Evolutionary conservation across 2,888 invertebrate species (phyloP).

Genomic region (Drosophila limbata): DNA sequence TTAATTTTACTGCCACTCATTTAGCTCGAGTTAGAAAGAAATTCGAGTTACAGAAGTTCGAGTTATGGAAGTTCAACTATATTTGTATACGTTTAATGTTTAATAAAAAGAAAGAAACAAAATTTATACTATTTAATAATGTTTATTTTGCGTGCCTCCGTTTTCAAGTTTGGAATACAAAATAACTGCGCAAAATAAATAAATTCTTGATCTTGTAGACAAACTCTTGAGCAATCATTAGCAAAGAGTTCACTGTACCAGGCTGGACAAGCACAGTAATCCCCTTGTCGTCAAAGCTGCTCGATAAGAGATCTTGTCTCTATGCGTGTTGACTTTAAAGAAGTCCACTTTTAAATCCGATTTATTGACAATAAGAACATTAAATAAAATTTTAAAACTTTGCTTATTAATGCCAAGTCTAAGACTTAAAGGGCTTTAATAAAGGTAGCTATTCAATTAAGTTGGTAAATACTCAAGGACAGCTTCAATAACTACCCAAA

Average conservation of each 20-base stretch:
- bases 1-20: too few species aligned
- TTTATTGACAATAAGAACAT: neutral
- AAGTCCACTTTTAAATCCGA: neutral
- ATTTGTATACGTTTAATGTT: too few species aligned
- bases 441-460: neutral
- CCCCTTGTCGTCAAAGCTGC: neutral
- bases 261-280: neutral
- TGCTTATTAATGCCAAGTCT: too few species aligned
- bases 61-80: too few species aligned
- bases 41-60: too few species aligned
- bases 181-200: neutral
- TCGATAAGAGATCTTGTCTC: neutral
- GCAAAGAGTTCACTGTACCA: constrained; percentile 3
- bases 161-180: neutral
- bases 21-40: too few species aligned
- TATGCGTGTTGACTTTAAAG: neutral
- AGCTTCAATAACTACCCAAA: neutral
- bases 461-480: neutral
- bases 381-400: neutral
- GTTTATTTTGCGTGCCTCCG: too few species aligned
- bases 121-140: too few species aligned
- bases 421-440: neutral
- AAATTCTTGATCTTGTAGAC: neutral
- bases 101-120: too few species aligned
- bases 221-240: neutral